Evolutionary conservation across 2,888 invertebrate species (phyloP).

Genomic region (Fabriciana adippe): DNA sequence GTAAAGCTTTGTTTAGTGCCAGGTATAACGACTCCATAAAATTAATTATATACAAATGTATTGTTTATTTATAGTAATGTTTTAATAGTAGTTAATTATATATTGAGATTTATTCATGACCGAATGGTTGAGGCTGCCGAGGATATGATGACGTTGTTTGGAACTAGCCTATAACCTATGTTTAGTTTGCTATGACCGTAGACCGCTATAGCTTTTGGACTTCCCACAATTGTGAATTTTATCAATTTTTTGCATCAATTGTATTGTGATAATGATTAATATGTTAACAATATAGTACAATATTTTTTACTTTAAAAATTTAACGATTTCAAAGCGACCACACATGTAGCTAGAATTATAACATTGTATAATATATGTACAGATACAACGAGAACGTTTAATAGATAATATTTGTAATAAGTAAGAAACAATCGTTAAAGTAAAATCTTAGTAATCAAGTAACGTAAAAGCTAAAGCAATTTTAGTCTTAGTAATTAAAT

Average conservation of each 20-base stretch:
- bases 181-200: slow-evolving; percentile 75
- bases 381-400: slow-evolving; percentile 9
- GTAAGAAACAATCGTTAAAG: slow-evolving; percentile 7
- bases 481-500: slow-evolving; percentile 8
- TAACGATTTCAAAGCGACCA: not conserved
- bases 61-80: slow-evolving; percentile 1
- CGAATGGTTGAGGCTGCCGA: slow-evolving; percentile 53
- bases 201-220: slow-evolving; percentile 64
- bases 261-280: no score
- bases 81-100: slow-evolving; percentile 47
- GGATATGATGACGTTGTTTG: slow-evolving; percentile 75
- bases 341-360: slow-evolving; percentile 3
- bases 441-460: slow-evolving; percentile 12
- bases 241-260: no score
- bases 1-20: not conserved
- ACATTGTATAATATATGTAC: not conserved
- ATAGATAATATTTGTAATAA: slow-evolving; percentile 15
- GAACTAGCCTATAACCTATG: slow-evolving; percentile 68
- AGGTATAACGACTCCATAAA: not conserved
- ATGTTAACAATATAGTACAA: not conserved
- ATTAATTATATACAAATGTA: no score
- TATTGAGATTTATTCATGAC: no score
- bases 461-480: slow-evolving; percentile 16
- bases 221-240: slow-evolving; percentile 63
- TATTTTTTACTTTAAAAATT: not conserved